Conservation (phyloP, 2,113 vertebrate species). For the Thinocorus orbignyianus region DNA sequence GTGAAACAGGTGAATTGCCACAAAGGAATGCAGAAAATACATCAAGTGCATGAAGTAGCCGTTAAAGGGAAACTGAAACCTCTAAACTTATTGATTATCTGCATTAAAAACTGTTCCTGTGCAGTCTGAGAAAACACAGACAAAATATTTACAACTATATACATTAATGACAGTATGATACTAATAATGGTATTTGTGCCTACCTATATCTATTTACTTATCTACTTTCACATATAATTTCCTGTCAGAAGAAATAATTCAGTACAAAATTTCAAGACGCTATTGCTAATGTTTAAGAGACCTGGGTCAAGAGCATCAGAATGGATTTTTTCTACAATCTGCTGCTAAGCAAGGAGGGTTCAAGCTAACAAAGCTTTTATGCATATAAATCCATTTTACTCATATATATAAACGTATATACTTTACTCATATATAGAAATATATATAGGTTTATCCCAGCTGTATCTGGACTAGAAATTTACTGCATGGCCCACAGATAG, state of each 20-base stretch:
- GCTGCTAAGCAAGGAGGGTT: not conserved
- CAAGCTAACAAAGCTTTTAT: not conserved
- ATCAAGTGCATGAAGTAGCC: not conserved
- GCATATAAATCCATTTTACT: not conserved
- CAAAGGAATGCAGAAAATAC: not conserved
- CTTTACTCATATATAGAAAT: not conserved
- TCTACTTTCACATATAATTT: not conserved
- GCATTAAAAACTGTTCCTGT: not conserved
- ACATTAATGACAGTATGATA: not conserved
- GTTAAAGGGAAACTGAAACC: not conserved
- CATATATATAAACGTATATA: not conserved
- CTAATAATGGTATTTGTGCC: not conserved
- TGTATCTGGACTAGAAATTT: not conserved
- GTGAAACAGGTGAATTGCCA: not conserved
- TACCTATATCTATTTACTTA: not conserved
- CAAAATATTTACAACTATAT: not conserved
- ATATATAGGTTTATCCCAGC: not conserved
- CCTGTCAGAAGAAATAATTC: not conserved
- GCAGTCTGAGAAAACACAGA: not conserved
- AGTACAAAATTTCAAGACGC: not conserved
- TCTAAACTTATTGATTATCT: not conserved
- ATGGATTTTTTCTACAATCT: not conserved
- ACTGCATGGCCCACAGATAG: not conserved
- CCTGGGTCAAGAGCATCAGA: not conserved
- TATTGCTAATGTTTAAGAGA: not conserved